Percentiles rank a stretch among this genome's conserved stretches.
Conservation (phyloP, 2,113 vertebrate species). For the Gadus chalcogrammus region DNA sequence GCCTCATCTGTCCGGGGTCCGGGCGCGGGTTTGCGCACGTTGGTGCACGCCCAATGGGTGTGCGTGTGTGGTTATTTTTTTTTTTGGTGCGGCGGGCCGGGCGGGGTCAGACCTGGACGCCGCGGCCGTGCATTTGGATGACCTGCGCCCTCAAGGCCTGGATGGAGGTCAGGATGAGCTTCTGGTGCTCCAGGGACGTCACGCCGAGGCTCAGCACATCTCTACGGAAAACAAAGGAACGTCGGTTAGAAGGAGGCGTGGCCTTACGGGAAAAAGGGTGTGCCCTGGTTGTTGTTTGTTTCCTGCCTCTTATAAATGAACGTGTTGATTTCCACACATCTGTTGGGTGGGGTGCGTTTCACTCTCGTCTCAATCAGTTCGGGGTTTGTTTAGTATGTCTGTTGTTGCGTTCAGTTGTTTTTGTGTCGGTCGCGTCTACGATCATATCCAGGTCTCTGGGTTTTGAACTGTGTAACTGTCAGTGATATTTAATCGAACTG, state of each 20-base stretch:
- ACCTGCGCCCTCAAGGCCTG: slow-evolving; percentile 86
- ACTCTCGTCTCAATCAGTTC: no score
- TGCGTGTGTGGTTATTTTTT: slow-evolving; percentile 17
- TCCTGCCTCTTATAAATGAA: no score
- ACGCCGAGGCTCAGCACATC: slow-evolving; percentile 89
- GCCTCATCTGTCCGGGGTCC: not conserved
- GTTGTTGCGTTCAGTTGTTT: no score
- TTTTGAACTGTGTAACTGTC: no score
- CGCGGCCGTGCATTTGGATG: slow-evolving; percentile 88
- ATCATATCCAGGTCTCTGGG: no score
- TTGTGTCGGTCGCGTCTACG: no score
- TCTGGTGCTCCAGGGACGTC: slow-evolving; percentile 83
- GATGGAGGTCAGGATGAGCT: slow-evolving; percentile 85
- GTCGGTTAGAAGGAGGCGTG: not conserved
- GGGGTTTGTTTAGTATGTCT: no score
- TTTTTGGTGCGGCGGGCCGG: not conserved
- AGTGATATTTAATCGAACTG: no score
- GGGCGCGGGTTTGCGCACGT: slow-evolving; percentile 8
- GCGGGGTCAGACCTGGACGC: slow-evolving; percentile 84
- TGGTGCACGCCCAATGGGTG: not conserved
- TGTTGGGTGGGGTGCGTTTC: no score
- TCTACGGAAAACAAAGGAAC: slow-evolving; percentile 61
- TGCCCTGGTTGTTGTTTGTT: no score
- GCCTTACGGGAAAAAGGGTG: not conserved
- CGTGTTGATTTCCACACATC: no score